These are phyloP conservation scores for Antheraea assamensis DNA, from an alignment of 2,888 invertebrate genomes.

Conservation along the genomic window DNA sequence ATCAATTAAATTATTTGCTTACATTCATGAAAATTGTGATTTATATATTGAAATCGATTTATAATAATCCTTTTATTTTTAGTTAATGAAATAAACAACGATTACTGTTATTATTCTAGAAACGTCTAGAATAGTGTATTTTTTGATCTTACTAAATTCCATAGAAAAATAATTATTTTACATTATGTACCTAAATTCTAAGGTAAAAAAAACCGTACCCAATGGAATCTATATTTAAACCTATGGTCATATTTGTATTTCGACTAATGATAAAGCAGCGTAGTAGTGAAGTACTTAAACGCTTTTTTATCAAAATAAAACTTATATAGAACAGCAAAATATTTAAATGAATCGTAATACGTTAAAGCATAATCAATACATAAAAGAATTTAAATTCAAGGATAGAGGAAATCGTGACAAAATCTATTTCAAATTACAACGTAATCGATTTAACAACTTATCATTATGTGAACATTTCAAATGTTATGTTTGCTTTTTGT, in stretches of 20 bases:
- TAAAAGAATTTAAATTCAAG: background rate
- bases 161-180: too few relatives aligned
- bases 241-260: background rate
- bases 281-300: background rate
- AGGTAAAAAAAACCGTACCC: background rate
- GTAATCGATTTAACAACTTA: background rate
- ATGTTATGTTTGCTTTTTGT: background rate
- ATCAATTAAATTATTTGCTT: background rate
- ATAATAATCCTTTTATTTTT: background rate
- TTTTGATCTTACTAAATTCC: too few relatives aligned
- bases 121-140: background rate
- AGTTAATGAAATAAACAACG: background rate
- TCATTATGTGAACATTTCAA: conserved; percentile 4
- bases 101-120: background rate
- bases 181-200: background rate
- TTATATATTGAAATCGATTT: background rate
- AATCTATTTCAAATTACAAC: background rate
- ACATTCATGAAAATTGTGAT: background rate
- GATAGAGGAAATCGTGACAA: background rate
- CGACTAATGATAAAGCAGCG: background rate
- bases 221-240: background rate
- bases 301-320: too few relatives aligned
- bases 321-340: background rate
- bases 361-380: background rate
- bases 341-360: background rate